Percentiles rank a stretch among this genome's conserved stretches.
Conservation (phyloP, 2,888 invertebrate species). For the Mechanitis mazaeus region DNA sequence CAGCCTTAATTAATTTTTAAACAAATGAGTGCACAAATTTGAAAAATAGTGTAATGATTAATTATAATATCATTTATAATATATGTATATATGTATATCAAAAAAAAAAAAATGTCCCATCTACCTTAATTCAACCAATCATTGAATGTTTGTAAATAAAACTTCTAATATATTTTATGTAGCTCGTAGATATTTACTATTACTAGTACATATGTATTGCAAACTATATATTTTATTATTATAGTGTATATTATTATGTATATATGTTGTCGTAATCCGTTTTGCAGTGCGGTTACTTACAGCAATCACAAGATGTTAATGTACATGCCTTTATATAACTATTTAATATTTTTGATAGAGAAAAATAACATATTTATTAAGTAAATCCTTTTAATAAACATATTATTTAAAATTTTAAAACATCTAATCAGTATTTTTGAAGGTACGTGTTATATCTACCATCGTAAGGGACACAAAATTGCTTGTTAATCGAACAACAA, state of each 20-base stretch:
- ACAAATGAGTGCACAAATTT: too few species aligned
- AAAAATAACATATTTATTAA: too few species aligned
- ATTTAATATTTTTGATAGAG: too few species aligned
- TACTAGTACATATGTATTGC: too few species aligned
- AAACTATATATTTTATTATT: neutral
- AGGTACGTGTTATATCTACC: slow-evolving; percentile 41
- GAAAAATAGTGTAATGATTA: too few species aligned
- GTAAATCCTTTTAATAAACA: neutral
- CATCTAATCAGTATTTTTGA: slow-evolving; percentile 9
- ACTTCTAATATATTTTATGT: neutral
- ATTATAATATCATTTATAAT: too few species aligned
- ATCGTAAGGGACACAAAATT: slow-evolving; percentile 38
- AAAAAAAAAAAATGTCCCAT: too few species aligned
- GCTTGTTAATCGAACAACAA: slow-evolving; percentile 37
- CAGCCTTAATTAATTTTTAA: too few species aligned
- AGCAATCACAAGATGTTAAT: slow-evolving; percentile 7
- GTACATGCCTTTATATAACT: slow-evolving; percentile 5
- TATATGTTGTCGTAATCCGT: neutral
- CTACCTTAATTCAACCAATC: too few species aligned
- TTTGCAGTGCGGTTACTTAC: slow-evolving; percentile 11
- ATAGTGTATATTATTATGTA: too few species aligned
- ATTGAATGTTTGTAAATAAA: too few species aligned
- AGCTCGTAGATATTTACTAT: neutral
- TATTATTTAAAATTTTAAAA: neutral
- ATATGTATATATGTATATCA: too few species aligned